These are phyloP conservation scores for Madoqua kirkii DNA, from an alignment of 2,113 vertebrate genomes.

Conservation along the genomic window DNA sequence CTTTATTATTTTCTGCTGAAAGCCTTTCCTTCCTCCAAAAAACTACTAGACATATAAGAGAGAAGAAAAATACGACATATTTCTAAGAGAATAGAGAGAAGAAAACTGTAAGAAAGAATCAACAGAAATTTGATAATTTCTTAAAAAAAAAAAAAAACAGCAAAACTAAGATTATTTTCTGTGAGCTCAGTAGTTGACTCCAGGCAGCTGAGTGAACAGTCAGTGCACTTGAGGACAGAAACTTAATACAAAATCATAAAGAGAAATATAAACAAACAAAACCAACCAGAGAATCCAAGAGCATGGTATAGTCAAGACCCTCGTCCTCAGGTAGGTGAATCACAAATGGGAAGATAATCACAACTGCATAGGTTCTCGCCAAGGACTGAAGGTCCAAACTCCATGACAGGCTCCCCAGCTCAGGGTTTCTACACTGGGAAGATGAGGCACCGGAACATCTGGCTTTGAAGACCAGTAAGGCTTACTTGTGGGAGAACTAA, in stretches of 20 bases:
- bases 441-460: not conserved
- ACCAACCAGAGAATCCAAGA: not conserved
- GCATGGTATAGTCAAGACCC: not conserved
- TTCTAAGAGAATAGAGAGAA: not conserved
- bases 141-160: not conserved
- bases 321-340: not conserved
- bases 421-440: not conserved
- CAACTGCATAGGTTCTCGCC: not conserved
- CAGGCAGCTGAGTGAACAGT: not conserved
- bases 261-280: not conserved
- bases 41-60: not conserved
- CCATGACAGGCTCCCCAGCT: not conserved
- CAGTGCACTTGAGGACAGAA: not conserved
- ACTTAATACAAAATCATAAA: not conserved
- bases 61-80: not conserved
- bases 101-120: not conserved
- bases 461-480: not conserved
- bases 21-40: not conserved
- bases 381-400: not conserved
- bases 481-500: not conserved
- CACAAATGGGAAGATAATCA: not conserved
- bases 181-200: not conserved
- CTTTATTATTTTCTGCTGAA: not conserved
- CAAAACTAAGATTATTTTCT: not conserved
- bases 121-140: not conserved